Evolutionary conservation across 2,888 invertebrate genomes (phyloP), one percentile per base, ranked within the genome.

Genomic region (Seira ritae): DNA sequence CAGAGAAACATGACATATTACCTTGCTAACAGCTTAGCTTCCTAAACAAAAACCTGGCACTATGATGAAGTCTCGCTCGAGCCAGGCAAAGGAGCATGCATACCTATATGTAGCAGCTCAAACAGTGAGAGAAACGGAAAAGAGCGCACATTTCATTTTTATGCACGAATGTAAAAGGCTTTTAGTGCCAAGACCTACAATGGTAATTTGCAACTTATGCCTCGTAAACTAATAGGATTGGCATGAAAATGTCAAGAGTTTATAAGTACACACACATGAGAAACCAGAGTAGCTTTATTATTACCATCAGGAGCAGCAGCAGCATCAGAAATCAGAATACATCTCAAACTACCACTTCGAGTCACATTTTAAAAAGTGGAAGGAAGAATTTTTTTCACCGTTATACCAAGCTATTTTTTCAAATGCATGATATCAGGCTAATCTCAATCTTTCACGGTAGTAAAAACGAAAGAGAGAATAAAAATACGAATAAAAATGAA

Each of bases 171-270:
- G 31, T 69, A 69, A 82, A 73, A 77, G 68, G 77, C 73, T 77
- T 82, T 78, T 78, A 73, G 82, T 82, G 82, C 76, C 77, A 77
- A 77, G 77, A 73, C 81, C 76, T 50, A 82, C 77, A 77, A 82
- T 82, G 69, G 73, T 73, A 68, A 82, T 82, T 82, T 78, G 82
- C 77, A 82, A 77, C 73, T 77, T 82, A 73, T 69, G 77, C 73
- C 77, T 82, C 73, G 72, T 82, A 82, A 81, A 78, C 77, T 72
- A 82, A 77, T 77, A 73, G 65, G 77, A 82, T 82, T 82, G 77
- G 82, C 82, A 82, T 82, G 82, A 82, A 82, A 82, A 82, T 82
- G 82, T 82, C 81, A 82, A 82, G 72, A 76, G 81, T 69, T 65
- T 67, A 46, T 71, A 37, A 4, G 62, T 19, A 42, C 42, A 42